phyloP scores from a whole-genome alignment of 2,888 invertebrate species.

The Tupiocoris notatus region DNA sequence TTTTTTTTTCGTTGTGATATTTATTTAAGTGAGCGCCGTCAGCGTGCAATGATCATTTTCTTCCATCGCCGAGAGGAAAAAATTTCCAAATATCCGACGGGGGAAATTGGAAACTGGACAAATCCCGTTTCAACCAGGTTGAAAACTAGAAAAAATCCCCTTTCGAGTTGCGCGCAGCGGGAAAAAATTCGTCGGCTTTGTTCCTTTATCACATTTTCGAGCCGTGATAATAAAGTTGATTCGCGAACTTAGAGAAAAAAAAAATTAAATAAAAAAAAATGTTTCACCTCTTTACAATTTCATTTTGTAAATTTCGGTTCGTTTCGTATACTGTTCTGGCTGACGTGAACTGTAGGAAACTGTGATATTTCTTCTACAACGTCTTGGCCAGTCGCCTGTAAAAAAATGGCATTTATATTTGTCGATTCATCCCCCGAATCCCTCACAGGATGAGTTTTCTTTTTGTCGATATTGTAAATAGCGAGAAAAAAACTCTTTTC shows the following conservation, averaged over 20 bases:
- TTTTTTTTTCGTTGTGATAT: not conserved
- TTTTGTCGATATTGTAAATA: not conserved
- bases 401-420: slow-evolving; percentile 11
- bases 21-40: not conserved
- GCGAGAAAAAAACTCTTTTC: not conserved
- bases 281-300: not conserved
- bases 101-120: no score
- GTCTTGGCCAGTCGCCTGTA: slow-evolving; percentile 39
- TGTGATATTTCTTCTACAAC: slow-evolving; percentile 42
- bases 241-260: not conserved
- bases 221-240: not conserved
- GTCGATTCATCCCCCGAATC: slow-evolving; percentile 8
- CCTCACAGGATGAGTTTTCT: not conserved
- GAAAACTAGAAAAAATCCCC: no score
- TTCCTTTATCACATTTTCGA: not conserved
- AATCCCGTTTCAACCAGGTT: no score
- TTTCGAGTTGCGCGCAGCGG: no score
- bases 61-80: no score
- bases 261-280: not conserved
- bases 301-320: not conserved
- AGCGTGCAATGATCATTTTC: no score
- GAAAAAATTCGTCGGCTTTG: not conserved
- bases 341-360: slow-evolving; percentile 17
- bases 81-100: no score
- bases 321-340: not conserved